Evolutionary conservation across 1,140 invertebrate genomes (phyloP).

Genomic region (Scaptomyza graminum): DNA sequence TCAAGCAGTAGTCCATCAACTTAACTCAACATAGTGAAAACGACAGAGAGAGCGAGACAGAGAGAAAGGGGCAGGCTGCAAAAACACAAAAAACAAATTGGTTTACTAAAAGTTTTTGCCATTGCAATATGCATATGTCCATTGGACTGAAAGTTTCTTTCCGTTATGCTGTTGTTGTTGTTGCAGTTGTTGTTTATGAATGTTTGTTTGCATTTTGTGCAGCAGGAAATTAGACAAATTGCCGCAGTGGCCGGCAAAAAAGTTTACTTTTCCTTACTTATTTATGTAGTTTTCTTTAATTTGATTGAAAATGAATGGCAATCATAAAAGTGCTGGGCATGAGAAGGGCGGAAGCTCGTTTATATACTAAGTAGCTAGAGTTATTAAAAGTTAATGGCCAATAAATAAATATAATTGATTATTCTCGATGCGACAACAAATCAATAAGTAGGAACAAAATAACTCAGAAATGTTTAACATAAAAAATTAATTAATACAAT

Average conservation of each 20-base stretch:
- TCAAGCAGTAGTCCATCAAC: constrained; percentile 37
- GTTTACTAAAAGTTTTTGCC: constrained; percentile 52
- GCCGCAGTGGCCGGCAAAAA: constrained; percentile 34
- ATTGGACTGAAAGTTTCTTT: constrained; percentile 32
- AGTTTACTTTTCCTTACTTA: constrained; percentile 14
- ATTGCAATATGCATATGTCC: constrained; percentile 56
- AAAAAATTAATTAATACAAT: no score
- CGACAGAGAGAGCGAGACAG: neutral
- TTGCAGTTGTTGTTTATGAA: constrained; percentile 32
- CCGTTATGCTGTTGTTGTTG: constrained; percentile 6
- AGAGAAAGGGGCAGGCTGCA: constrained; percentile 6
- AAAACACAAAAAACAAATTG: constrained; percentile 36
- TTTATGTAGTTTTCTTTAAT: constrained; percentile 30
- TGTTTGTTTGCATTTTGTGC: constrained; percentile 46
- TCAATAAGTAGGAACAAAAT: neutral
- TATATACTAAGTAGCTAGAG: neutral
- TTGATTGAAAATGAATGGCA: constrained; percentile 20
- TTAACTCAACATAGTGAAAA: neutral
- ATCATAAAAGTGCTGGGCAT: neutral
- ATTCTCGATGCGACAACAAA: no score
- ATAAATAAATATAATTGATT: no score
- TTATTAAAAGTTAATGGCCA: no score
- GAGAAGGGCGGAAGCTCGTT: neutral
- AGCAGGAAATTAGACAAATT: constrained; percentile 62
- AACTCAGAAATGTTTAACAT: neutral